Evolutionary conservation across 2,888 invertebrate species (phyloP).

Genomic region (Lagria hirta): DNA sequence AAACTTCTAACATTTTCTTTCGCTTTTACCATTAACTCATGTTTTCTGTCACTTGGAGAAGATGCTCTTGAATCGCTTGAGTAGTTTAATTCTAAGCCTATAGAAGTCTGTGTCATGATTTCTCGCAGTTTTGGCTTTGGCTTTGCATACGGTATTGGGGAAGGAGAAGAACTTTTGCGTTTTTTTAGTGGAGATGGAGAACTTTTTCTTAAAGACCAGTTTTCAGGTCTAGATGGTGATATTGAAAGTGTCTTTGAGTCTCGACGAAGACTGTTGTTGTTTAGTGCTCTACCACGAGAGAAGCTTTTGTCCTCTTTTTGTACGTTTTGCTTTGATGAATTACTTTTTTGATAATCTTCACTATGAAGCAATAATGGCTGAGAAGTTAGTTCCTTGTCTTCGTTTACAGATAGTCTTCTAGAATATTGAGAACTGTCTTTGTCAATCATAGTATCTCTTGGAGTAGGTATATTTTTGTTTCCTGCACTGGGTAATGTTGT

Average conservation of each 20-base stretch:
- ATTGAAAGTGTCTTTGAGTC: conserved; percentile 28
- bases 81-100: conserved; percentile 46
- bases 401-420: no score
- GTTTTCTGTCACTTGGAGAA: conserved; percentile 42
- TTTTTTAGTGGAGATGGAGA: conserved; percentile 29
- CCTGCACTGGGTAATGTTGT: no score
- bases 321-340: no score
- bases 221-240: conserved; percentile 32
- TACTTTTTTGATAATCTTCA: no score
- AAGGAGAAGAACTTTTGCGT: conserved; percentile 30
- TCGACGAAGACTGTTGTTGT: conserved; percentile 5
- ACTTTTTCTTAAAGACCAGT: conserved; percentile 28
- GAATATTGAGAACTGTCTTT: no score
- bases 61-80: conserved; percentile 34
- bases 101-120: conserved; percentile 51
- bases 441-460: no score
- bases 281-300: no score
- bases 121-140: conserved; percentile 45
- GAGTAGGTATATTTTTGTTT: no score
- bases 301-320: no score
- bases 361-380: no score
- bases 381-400: no score
- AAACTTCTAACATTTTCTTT: conserved; percentile 68
- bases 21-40: conserved; percentile 63
- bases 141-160: conserved; percentile 36